Evolutionary conservation across 1,140 invertebrate genomes (phyloP).

Genomic region (Dysdera silvatica): DNA sequence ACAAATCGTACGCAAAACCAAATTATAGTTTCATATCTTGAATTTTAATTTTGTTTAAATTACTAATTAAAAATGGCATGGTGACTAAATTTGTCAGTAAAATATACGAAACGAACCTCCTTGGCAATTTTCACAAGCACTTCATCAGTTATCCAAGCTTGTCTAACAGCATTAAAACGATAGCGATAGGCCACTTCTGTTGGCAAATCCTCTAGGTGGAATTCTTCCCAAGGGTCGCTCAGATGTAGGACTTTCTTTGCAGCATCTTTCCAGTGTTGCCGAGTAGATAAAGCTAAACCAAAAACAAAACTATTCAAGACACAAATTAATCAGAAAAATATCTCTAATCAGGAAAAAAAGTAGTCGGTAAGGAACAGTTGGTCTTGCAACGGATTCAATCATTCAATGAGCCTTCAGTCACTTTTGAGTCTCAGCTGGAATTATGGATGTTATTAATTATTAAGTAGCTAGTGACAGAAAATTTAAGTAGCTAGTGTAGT

Average conservation of each 20-base stretch:
- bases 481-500: too few species aligned
- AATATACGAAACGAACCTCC: constrained; percentile 31
- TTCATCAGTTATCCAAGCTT: constrained; percentile 47
- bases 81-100: constrained; percentile 12
- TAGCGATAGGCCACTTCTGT: constrained; percentile 44
- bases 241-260: constrained; percentile 35
- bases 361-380: neutral
- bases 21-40: neutral
- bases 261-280: constrained; percentile 37
- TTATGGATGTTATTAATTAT: too few species aligned
- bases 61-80: neutral
- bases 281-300: neutral
- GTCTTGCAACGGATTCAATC: neutral
- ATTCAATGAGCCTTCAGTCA: neutral
- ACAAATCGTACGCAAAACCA: neutral
- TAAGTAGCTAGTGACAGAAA: too few species aligned
- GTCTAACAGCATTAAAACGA: constrained; percentile 45
- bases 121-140: constrained; percentile 49
- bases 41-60: neutral
- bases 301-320: neutral
- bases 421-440: neutral
- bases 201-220: constrained; percentile 42
- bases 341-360: neutral
- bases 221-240: constrained; percentile 47
- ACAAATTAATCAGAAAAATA: neutral